phyloP scores from a whole-genome alignment of 2,888 invertebrate genomes.

The Fragum fragum region DNA sequence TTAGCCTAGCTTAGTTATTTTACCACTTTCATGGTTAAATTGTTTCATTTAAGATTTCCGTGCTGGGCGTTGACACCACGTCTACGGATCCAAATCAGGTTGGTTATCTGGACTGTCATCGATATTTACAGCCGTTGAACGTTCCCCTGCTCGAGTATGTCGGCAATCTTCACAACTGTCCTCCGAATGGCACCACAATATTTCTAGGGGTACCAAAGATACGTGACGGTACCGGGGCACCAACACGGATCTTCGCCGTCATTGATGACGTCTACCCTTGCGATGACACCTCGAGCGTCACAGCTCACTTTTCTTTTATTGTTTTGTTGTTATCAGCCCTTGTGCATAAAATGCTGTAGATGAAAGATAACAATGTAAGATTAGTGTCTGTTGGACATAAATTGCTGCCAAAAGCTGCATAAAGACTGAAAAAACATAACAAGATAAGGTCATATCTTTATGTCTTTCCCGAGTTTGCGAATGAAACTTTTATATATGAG shows the following conservation, averaged over 20 bases:
- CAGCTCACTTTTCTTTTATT: too few species aligned
- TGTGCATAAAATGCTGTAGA: too few species aligned
- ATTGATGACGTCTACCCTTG: constrained; percentile 31
- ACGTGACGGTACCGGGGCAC: constrained; percentile 49
- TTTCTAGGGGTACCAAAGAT: constrained; percentile 52
- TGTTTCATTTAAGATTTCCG: constrained; percentile 85
- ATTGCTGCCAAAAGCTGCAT: too few species aligned
- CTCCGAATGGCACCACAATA: constrained; percentile 49
- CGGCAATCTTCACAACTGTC: constrained; percentile 50
- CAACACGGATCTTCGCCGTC: constrained; percentile 53
- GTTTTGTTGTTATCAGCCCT: too few species aligned
- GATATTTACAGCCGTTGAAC: constrained; percentile 44
- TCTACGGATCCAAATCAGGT: constrained; percentile 89
- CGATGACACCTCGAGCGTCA: background rate
- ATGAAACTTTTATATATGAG: too few species aligned
- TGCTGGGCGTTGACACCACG: constrained; percentile 90
- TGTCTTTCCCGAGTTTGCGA: too few species aligned
- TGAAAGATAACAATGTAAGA: too few species aligned
- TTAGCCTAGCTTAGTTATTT: too few species aligned
- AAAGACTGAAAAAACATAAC: too few species aligned
- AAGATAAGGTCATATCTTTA: too few species aligned
- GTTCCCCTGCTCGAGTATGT: constrained; percentile 59
- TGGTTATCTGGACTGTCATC: constrained; percentile 33
- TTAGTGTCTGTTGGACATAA: too few species aligned
- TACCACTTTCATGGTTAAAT: too few species aligned